These are phyloP conservation scores for Tarsius wallacei DNA, from an alignment of 2,797 vertebrate species.

Conservation along the genomic window DNA sequence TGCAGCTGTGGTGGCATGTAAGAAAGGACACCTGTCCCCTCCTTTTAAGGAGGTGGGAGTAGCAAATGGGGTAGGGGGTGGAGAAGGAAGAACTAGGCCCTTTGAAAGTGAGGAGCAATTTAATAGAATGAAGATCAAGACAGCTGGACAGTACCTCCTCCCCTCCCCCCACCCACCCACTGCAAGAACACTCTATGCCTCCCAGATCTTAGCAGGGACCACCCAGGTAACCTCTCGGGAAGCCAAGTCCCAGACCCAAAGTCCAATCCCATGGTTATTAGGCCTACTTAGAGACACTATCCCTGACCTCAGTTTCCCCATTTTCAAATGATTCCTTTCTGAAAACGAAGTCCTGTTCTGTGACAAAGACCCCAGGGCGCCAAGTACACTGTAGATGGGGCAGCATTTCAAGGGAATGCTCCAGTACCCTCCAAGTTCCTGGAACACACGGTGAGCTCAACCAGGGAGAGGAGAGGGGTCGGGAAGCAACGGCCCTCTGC, in stretches of 20 bases:
- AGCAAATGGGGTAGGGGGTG: neutral
- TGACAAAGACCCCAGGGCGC: neutral
- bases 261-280: neutral
- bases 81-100: neutral
- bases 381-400: neutral
- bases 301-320: neutral
- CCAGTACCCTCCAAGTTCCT: neutral
- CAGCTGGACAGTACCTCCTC: neutral
- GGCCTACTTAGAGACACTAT: neutral
- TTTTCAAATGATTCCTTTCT: slow-evolving; percentile 24
- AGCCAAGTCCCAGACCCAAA: neutral
- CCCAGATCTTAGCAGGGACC: neutral
- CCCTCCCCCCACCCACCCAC: neutral
- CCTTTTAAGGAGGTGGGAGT: neutral
- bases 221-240: neutral
- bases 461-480: no score
- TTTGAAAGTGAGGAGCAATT: slow-evolving; percentile 45
- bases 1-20: slow-evolving; percentile 53
- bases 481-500: no score
- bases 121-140: slow-evolving; percentile 22
- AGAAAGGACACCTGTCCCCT: slow-evolving; percentile 71
- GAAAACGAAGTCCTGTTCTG: neutral
- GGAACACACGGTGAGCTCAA: neutral
- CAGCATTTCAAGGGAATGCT: neutral
- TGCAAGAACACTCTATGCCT: neutral